Base-by-base conservation (phyloP, 92 coral and sea anemone genomes). In the Anthopleura xanthogrammica region DNA sequence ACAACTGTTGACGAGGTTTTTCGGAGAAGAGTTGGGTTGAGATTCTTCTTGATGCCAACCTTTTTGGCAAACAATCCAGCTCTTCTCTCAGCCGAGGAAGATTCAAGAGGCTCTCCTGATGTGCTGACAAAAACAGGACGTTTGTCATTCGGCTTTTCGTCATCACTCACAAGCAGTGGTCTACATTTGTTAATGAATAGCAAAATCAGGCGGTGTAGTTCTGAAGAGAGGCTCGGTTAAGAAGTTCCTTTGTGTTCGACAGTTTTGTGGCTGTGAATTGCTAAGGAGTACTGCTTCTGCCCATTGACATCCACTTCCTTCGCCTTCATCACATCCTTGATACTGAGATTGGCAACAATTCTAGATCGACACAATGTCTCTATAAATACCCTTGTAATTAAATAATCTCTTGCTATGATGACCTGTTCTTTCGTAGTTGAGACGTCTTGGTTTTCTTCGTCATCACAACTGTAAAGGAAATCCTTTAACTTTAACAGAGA, bases 1-100 rank as follows among this genome's bases (percentile, higher is more conserved):
- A 79, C 82, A 40, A 79, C 72, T 12, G 72, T 79, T 79, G 74
- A 79, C 2, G 82, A 79, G 4, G 73, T 36, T 12, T 79, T 79
- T 29, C 82, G 3, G 40, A 79, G 50, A 7, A 79, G 82, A 29
- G 82, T 79, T 1, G 82, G 82, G 1, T 50, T 79, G 23, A 79
- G 29, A 9, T 43, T 79, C 7, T 41, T 58, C 52, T 79, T 41
- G 1, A 79, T 43, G 3, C 82, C 73, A 4, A 29, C 19, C 55
- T 60, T 79, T 52, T 58, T 58, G 7, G 82, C 82, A 60, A 58
- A 79, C 3, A 7, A 41, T 12, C 1, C 73, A 16, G 66, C 82
- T 60, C 57, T 58, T 12, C 58, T 16, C 19, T 74, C 52, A 1
- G 74, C 29, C 3, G 73, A 60, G 9, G 82, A 79, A 20, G 82